These are phyloP conservation scores for Brachyhypopomus gauderio DNA, from an alignment of 2,113 vertebrate genomes.

Conservation along the genomic window DNA sequence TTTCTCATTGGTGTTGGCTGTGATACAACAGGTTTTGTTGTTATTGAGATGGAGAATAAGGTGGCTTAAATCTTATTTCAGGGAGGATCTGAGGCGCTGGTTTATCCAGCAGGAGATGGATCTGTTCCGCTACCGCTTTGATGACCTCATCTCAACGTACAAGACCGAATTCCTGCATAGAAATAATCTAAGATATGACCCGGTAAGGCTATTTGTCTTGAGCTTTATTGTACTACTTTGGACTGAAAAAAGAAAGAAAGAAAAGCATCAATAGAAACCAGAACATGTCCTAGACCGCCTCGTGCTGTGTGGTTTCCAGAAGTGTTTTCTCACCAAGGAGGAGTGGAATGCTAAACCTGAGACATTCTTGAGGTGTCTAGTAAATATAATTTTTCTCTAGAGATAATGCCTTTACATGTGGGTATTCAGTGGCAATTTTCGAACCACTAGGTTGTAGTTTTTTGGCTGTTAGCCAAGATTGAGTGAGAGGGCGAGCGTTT, in stretches of 20 bases:
- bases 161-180: constrained; percentile 84
- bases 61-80: constrained; percentile 57
- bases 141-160: constrained; percentile 62
- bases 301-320: no score
- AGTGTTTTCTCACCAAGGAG: not conserved
- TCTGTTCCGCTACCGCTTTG: constrained; percentile 89
- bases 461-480: no score
- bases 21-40: not conserved
- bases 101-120: constrained; percentile 99
- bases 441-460: no score
- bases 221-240: not conserved
- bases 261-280: not conserved
- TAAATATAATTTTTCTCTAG: no score
- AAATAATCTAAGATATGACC: constrained; percentile 84
- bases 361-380: no score
- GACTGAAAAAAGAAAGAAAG: not conserved
- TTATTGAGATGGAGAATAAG: not conserved
- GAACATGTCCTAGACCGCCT: not conserved
- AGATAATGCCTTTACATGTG: no score
- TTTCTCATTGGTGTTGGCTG: no score
- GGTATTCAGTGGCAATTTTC: no score
- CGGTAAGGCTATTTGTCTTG: constrained; percentile 72
- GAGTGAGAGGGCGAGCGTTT: no score
- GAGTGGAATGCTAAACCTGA: no score
- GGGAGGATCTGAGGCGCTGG: constrained; percentile 95